Conservation (phyloP, 2,888 invertebrate species). For the Perizoma affinitatum region DNA sequence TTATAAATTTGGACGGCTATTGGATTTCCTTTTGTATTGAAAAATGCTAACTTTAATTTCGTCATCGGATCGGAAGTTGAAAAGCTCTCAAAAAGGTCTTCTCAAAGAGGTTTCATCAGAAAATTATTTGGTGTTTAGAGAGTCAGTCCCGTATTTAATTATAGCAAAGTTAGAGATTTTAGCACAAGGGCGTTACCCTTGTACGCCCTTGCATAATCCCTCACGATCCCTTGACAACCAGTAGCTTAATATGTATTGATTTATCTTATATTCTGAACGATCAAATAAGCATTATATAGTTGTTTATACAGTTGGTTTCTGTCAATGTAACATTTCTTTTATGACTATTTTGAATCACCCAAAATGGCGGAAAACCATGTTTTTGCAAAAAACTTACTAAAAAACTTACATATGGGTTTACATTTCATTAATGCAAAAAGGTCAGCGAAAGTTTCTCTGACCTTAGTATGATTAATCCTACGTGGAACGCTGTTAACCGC, state of each 20-base stretch:
- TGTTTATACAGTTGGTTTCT: no score
- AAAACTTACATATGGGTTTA: no score
- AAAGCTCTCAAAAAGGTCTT: conserved; percentile 48
- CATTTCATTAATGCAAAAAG: no score
- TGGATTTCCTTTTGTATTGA: conserved; percentile 38
- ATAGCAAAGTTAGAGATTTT: conserved; percentile 50
- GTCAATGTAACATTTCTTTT: no score
- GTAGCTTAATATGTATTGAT: conserved; percentile 17
- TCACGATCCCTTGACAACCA: conserved; percentile 35
- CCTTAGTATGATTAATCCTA: no score
- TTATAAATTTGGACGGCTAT: conserved; percentile 34
- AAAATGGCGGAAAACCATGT: no score
- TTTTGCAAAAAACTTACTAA: no score
- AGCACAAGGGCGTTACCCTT: conserved; percentile 33
- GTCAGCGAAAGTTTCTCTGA: no score
- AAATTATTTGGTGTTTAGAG: conserved; percentile 53
- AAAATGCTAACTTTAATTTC: conserved; percentile 48
- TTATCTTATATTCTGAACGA: background rate
- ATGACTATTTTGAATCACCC: no score
- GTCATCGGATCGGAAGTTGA: conserved; percentile 48
- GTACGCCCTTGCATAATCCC: conserved; percentile 34
- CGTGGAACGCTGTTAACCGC: no score
- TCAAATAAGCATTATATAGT: background rate
- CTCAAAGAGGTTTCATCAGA: conserved; percentile 52
- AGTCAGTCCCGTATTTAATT: conserved; percentile 51